Evolutionary conservation across 2,113 vertebrate genomes (phyloP).

Genomic region (Lasiurus cinereus): DNA sequence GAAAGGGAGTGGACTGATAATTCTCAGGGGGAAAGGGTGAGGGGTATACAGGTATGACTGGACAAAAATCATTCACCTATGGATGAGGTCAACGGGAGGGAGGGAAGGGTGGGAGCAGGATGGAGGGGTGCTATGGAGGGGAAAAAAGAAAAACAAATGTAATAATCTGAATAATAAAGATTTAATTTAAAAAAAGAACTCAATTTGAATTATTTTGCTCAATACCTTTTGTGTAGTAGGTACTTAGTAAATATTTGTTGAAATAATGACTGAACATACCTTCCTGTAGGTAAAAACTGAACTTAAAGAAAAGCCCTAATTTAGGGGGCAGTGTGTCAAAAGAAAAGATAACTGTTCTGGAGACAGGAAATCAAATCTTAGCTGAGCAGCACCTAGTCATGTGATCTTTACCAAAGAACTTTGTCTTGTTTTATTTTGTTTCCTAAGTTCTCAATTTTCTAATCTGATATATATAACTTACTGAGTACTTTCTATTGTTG

Average conservation of each 20-base stretch:
- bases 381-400: background rate
- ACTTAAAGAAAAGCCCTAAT: background rate
- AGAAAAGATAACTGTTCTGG: background rate
- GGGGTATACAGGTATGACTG: no score
- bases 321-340: background rate
- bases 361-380: background rate
- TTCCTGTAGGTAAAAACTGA: background rate
- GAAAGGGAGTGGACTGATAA: no score
- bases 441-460: background rate
- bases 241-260: background rate
- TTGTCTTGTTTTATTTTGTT: background rate
- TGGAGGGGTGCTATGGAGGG: no score
- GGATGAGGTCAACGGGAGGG: no score
- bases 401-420: background rate
- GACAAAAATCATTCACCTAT: no score
- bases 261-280: background rate
- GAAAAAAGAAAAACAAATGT: no score
- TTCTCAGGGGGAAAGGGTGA: no score
- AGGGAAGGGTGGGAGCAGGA: no score
- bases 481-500: background rate
- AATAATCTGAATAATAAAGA: no score
- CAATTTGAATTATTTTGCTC: background rate
- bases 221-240: background rate
- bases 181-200: no score
- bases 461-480: background rate